Evolutionary conservation across 2,888 invertebrate genomes (phyloP), one percentile per base, ranked within the genome.

Genomic region (Macrosiphum euphorbiae): DNA sequence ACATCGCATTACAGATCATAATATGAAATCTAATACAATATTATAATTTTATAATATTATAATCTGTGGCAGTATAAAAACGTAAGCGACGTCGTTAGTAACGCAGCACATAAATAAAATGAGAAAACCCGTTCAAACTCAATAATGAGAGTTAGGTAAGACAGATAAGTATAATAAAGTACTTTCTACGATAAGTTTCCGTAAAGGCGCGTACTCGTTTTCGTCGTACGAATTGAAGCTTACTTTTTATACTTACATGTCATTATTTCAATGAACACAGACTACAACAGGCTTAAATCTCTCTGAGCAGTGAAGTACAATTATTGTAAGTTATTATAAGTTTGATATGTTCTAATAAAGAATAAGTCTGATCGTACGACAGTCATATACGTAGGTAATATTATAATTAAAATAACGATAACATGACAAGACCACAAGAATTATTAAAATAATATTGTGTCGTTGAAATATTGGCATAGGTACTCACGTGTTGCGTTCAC

Each of bases 401-500:
- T 35, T 35, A 16, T 35, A 41, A 41, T 41, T 41, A 41, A 7
- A n/a, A 24, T 41, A 85, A 85, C 35, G 26, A 85, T 85, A 47
- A 24, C 28, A 44, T 47, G 7, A 28, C 5, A n/a, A 61, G 61
- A n/a, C 10, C 3, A 28, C 28, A 28, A n/a, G 0, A n/a, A 16
- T 67, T 35, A 78, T 55, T 55, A 35, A 78, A 35, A 20, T 26
- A 78, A 78, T 35, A 78, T 20, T 78, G 20, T 24, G 20, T 16
- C 3, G 13, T 16, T 47, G 16, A 2, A 28, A 86, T 47, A 86
- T 86, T 86, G 7, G 28, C 28, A 44, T 44, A 28, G 50, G 94
- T 94, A 94, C 94, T 94, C 86, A 95, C 95, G 95, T 35, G 95
- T 95, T 5, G 95, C 94, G 94, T 95, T 95, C 44, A 94, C 95